phyloP scores from a whole-genome alignment of 2,113 vertebrate species.

The Sciurus niger region DNA sequence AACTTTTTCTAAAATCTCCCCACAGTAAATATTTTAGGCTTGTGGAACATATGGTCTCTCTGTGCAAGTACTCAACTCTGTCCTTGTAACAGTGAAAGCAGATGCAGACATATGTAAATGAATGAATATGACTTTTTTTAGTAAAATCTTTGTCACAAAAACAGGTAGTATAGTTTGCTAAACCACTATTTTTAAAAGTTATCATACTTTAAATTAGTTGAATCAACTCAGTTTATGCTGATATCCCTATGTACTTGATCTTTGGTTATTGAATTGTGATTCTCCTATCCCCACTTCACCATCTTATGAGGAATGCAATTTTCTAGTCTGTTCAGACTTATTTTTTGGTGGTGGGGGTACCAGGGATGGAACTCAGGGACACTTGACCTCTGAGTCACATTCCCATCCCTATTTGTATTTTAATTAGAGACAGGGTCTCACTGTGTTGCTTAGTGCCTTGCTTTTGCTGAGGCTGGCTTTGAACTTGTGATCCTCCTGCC shows the following conservation, averaged over 20 bases:
- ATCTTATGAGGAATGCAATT: not conserved
- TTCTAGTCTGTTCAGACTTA: not conserved
- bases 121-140: not conserved
- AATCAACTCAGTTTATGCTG: not conserved
- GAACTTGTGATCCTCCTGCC: no score
- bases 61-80: not conserved
- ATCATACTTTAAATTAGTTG: not conserved
- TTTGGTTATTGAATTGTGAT: not conserved
- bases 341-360: no score
- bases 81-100: not conserved
- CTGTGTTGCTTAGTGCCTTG: no score
- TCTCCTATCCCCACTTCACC: not conserved
- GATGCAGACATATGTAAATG: not conserved
- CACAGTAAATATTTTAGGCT: not conserved
- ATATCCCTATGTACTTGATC: not conserved
- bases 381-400: no score
- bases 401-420: no score
- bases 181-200: not conserved
- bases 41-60: not conserved
- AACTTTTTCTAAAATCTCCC: not conserved
- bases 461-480: no score
- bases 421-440: no score
- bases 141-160: slow-evolving; percentile 20
- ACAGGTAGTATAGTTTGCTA: not conserved
- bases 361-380: no score